phyloP scores from a whole-genome alignment of 2,113 vertebrate species.

The Halcyon malimbica region DNA sequence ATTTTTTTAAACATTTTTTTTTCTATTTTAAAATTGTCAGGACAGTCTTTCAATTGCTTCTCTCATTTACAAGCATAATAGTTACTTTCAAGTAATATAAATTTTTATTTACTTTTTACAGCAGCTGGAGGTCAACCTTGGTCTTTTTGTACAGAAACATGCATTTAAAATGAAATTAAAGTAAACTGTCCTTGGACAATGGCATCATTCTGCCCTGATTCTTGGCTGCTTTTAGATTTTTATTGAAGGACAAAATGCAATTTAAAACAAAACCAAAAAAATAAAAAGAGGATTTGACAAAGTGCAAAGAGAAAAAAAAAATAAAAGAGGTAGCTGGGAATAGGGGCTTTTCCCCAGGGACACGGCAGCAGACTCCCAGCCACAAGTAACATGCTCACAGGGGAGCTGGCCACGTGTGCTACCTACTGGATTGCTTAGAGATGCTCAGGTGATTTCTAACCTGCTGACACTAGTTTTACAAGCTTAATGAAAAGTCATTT shows the following conservation, averaged over 20 bases:
- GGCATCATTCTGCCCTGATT: conserved; percentile 38
- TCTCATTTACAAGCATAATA: conserved; percentile 39
- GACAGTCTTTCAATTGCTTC: conserved; percentile 53
- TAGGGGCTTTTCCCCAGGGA: not conserved
- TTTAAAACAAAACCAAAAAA: conserved; percentile 1
- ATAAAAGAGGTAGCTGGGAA: conserved; percentile 61
- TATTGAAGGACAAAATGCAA: conserved; percentile 47
- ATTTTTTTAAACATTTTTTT: not conserved
- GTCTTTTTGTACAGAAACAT: conserved; percentile 67
- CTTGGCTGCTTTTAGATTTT: conserved; percentile 31
- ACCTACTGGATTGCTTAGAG: not conserved
- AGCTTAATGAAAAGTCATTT: not conserved
- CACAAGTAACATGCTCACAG: not conserved
- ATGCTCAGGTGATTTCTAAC: not conserved
- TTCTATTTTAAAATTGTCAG: not conserved
- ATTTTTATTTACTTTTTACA: conserved; percentile 41
- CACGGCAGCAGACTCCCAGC: not conserved
- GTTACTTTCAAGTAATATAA: conserved; percentile 67
- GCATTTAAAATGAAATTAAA: conserved; percentile 56
- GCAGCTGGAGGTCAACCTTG: conserved; percentile 66
- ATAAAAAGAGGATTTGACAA: not conserved
- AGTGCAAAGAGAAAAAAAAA: conserved; percentile 35
- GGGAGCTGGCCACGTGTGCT: not conserved
- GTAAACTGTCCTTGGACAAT: conserved; percentile 59
- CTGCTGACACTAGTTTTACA: not conserved